Evolutionary conservation across 2,888 invertebrate genomes (phyloP), one percentile per base, ranked within the genome.

Genomic region (Heliconius hortense): DNA sequence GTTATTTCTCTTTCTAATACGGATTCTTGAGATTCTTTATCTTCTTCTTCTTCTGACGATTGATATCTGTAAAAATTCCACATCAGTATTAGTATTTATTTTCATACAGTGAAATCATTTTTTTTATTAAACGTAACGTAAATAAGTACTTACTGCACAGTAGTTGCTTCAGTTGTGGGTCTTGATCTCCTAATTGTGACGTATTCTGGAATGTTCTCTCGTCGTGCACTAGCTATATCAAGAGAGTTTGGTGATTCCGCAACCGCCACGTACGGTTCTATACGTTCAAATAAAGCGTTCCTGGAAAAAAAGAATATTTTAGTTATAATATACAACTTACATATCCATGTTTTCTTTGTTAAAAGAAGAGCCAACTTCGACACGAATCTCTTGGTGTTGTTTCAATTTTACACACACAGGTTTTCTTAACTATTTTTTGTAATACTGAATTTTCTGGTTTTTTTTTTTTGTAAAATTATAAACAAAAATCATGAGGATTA

Each of bases 161-260:
- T 94, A 15, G 94, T 92, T 18, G 91, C 83, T 82, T 93, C 94
- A 80, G 91, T 90, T 7, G 93, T 91, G 2, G 95, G 95, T 79
- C 95, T 91, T 76, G 94, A 95, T 82, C 96, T 91, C 82, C 95
- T 94, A 62, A 97, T 96, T 3, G 96, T 96, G 3, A 96, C 95
- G 82, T 96, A 96, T 84, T 96, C 95, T 2, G 96, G 96, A 59
- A 87, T 82, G 76, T 88, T 90, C 69, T 93, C 93, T 60, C 89
- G 86, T 28, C 91, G 84, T 0, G 89, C 83, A 63, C 82, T 89
- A 10, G 84, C 77, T 18, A 90, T 84, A 73, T 92, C 90, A 66
- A 91, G 74, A 0, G 87, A 79, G 76, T 87, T 88, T 0, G 86
- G 81, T 10, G 86, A 81, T 18, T 91, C 91, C 3, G 89, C 86